Conservation (phyloP, 2,888 invertebrate species). For the Leptinotarsa tumamoca region DNA sequence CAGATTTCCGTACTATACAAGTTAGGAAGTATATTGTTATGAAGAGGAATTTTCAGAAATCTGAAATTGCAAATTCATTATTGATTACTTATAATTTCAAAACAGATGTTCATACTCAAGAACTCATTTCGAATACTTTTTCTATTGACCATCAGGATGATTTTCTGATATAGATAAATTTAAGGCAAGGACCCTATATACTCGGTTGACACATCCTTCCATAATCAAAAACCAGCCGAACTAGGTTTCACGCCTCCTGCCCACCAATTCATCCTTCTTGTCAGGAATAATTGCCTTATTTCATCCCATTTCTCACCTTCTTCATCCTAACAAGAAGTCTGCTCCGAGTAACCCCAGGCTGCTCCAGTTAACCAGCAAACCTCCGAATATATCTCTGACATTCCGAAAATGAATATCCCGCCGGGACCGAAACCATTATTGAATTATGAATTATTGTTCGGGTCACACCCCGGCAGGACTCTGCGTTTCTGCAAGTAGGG, state of each 20-base stretch:
- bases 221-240: neutral
- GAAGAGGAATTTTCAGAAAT: too few species aligned
- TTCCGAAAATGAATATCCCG: constrained; percentile 44
- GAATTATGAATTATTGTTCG: constrained; percentile 50
- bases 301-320: constrained; percentile 20
- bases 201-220: too few species aligned
- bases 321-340: constrained; percentile 31
- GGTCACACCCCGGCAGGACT: constrained; percentile 47
- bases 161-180: too few species aligned
- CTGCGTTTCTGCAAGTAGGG: constrained; percentile 38
- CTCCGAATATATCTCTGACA: constrained; percentile 44
- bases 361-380: constrained; percentile 39
- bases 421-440: constrained; percentile 45
- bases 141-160: too few species aligned
- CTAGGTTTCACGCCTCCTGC: constrained; percentile 5
- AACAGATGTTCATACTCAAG: too few species aligned
- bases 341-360: constrained; percentile 29
- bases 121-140: too few species aligned
- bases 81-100: too few species aligned
- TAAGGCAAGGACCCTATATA: too few species aligned
- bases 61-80: too few species aligned
- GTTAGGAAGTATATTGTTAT: too few species aligned
- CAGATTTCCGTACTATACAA: too few species aligned
- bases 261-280: constrained; percentile 7
- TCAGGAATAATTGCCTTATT: constrained; percentile 17